Percentiles rank a stretch among this genome's conserved stretches.
These are phyloP conservation scores for Polydrusus tereticollis DNA, from an alignment of 2,888 invertebrate genomes.

Conservation along the genomic window DNA sequence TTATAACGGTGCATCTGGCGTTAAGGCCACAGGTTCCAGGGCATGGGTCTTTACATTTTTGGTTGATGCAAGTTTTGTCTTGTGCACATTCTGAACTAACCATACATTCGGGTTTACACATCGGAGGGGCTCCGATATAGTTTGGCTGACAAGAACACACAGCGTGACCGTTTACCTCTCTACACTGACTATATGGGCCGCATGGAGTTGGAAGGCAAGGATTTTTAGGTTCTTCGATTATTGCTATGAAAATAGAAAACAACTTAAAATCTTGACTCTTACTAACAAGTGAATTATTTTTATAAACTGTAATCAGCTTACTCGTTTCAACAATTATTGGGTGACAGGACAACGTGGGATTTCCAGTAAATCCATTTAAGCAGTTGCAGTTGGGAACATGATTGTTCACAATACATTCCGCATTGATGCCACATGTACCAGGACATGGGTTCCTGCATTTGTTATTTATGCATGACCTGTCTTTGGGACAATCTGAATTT, in stretches of 20 bases:
- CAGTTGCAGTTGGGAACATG: conserved; percentile 87
- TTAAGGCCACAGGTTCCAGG: conserved; percentile 85
- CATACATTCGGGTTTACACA: conserved; percentile 85
- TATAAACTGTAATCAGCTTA: background rate
- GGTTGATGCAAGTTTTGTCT: conserved; percentile 83
- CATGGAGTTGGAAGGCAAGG: conserved; percentile 81
- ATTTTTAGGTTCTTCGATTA: conserved; percentile 61
- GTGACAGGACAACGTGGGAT: conserved; percentile 83
- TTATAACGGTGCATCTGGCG: conserved; percentile 85
- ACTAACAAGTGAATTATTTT: background rate
- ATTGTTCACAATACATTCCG: conserved; percentile 85
- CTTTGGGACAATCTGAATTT: conserved; percentile 84
- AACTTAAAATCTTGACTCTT: too few species aligned
- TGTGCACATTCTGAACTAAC: conserved; percentile 86
- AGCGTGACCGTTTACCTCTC: conserved; percentile 78
- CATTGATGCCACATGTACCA: conserved; percentile 86
- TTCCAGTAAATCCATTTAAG: conserved; percentile 80
- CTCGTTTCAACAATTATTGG: conserved; percentile 53
- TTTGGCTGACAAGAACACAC: conserved; percentile 85
- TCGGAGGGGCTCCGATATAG: conserved; percentile 83
- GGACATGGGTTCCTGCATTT: conserved; percentile 88
- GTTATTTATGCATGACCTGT: conserved; percentile 84
- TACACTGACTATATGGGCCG: conserved; percentile 85
- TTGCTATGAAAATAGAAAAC: conserved; percentile 54
- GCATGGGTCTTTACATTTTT: conserved; percentile 87